phyloP scores from a whole-genome alignment of 2,888 invertebrate species.

The Cheilosia soror region DNA sequence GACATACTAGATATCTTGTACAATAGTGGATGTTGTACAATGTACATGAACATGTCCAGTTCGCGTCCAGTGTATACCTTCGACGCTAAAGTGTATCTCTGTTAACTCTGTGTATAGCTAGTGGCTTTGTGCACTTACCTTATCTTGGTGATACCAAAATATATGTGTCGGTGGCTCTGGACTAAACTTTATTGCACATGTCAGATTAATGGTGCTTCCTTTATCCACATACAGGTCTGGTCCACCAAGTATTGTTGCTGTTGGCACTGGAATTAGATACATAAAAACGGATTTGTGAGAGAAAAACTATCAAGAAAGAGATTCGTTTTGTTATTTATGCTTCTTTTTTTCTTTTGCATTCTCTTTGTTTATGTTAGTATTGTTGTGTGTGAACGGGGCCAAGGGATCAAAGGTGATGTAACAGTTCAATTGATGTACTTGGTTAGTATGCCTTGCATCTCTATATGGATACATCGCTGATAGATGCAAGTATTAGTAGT shows the following conservation, averaged over 20 bases:
- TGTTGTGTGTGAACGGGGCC: slow-evolving; percentile 60
- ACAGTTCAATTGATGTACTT: slow-evolving; percentile 68
- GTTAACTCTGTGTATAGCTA: neutral
- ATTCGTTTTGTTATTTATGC: slow-evolving; percentile 51
- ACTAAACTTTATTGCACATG: slow-evolving; percentile 91
- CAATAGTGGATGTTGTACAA: slow-evolving; percentile 6
- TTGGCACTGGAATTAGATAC: slow-evolving; percentile 86
- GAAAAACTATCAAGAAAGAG: slow-evolving; percentile 36
- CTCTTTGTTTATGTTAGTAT: slow-evolving; percentile 53
- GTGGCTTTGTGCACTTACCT: slow-evolving; percentile 86
- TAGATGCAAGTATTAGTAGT: slow-evolving; percentile 47
- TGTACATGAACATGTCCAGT: neutral
- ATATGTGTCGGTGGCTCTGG: slow-evolving; percentile 96
- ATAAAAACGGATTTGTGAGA: slow-evolving; percentile 80
- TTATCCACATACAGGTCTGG: slow-evolving; percentile 92
- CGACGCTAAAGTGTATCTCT: slow-evolving; percentile 14
- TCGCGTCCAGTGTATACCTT: slow-evolving; percentile 17
- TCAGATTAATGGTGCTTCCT: slow-evolving; percentile 93
- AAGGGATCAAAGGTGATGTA: slow-evolving; percentile 68
- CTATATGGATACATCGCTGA: slow-evolving; percentile 19
- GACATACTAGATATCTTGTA: slow-evolving; percentile 45
- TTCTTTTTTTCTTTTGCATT: slow-evolving; percentile 33
- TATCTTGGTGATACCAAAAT: slow-evolving; percentile 97
- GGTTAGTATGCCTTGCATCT: slow-evolving; percentile 33
- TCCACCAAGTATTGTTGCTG: slow-evolving; percentile 91